Evolutionary conservation across 2,113 vertebrate genomes (phyloP), one percentile per base, ranked within the genome.

Genomic region (Oreochromis niloticus): DNA sequence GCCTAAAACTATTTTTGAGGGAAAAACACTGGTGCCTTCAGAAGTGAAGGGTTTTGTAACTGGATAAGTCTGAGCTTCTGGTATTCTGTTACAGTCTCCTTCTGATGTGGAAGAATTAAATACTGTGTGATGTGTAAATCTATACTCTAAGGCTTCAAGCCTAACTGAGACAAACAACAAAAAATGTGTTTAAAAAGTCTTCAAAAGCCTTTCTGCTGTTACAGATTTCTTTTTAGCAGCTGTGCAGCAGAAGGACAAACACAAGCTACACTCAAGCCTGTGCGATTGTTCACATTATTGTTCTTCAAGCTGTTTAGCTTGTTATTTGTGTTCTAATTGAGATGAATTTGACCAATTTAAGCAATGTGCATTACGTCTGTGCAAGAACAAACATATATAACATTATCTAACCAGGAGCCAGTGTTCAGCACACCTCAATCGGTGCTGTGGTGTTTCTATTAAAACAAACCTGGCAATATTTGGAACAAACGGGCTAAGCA

Each of bases 241-340:
- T 32, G 71, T 19, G 43, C 27, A 12, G 71, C 71, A 75, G 71
- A 50, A 75, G 9, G 43, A 50, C 71, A 75, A 75, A 75, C 71
- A 19, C 41, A 50, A 78, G 71, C 71, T 48, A 73, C 41, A 73
- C 2, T 73, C 41, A 73, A 73, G 68, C 41, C 5, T 48, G 14
- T 73, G 22, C 14, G 0, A 27, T 17, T 30, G 41, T 46, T 73
- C 22, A 46, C 22, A 0, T 0, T 48, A 75, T 1, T 48, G 43
- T 48, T 75, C 24, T 17, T 46, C 13, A 27, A 73, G 66, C 22
- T 46, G 66, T 27, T 46, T 46, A 17, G 41, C 41, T 73, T 43
- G 39, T 43, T 46, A 73, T 46, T 3, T 0, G 41, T 50, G 7
- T 50, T 48, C 73, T 32, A 48, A 75, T 3, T 30, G 9, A 32